Evolutionary conservation across 2,113 vertebrate genomes (phyloP).

Genomic region (Atherinomorus stipes): DNA sequence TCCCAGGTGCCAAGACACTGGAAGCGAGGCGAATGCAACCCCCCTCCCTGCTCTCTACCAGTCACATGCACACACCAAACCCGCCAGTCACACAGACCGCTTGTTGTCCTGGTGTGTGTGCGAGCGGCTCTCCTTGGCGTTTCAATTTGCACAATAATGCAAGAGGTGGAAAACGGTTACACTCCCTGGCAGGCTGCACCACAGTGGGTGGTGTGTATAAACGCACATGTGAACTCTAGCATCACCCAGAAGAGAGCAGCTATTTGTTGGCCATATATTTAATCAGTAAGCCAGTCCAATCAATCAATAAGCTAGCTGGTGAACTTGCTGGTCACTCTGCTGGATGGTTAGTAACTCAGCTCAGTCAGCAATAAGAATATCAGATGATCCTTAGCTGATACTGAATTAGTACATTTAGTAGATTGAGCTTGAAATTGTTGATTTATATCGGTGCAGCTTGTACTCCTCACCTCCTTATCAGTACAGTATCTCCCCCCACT

Average conservation of each 20-base stretch:
- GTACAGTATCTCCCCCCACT: slow-evolving; percentile 1
- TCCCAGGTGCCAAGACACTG: slow-evolving; percentile 64
- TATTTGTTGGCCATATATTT: slow-evolving; percentile 30
- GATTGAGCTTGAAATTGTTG: slow-evolving; percentile 1
- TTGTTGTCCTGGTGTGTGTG: slow-evolving; percentile 26
- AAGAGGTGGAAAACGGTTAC: slow-evolving; percentile 60
- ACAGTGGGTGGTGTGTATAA: slow-evolving; percentile 27
- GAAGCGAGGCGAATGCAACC: slow-evolving; percentile 49
- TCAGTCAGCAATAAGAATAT: background rate
- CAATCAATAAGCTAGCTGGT: background rate
- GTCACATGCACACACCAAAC: background rate
- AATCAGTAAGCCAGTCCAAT: slow-evolving; percentile 24
- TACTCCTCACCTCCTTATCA: background rate
- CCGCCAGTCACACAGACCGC: slow-evolving; percentile 11
- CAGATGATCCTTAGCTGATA: background rate
- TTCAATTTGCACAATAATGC: slow-evolving; percentile 80
- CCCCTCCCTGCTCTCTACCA: background rate
- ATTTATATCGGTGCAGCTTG: background rate
- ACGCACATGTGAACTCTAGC: background rate
- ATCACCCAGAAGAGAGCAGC: slow-evolving; percentile 19
- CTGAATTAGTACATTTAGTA: background rate
- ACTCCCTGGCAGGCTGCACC: slow-evolving; percentile 53
- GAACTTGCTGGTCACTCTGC: background rate
- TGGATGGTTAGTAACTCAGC: slow-evolving; percentile 27
- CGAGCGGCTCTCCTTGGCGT: slow-evolving; percentile 63